These are phyloP conservation scores for silkworm (Bombyx mori) DNA, from an alignment of 1,140 invertebrate genomes.

Conservation along the genomic window DNA sequence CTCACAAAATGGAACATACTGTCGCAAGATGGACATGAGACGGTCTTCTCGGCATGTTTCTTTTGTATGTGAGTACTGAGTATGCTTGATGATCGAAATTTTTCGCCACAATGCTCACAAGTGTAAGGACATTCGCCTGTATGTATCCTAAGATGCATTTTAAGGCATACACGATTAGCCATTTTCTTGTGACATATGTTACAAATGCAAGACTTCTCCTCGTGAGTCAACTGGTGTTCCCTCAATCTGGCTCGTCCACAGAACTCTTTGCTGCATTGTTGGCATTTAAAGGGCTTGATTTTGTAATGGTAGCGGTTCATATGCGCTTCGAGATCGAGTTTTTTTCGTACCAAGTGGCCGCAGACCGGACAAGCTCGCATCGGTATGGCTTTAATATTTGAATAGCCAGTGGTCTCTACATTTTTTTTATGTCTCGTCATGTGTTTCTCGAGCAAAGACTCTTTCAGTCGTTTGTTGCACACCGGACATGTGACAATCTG, in stretches of 20 bases:
- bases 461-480: conserved; percentile 20
- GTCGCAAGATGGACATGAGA: conserved; percentile 25
- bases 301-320: conserved; percentile 30
- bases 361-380: conserved; percentile 15
- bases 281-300: conserved; percentile 27
- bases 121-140: conserved; percentile 27
- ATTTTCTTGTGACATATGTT: conserved; percentile 26
- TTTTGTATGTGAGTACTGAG: conserved; percentile 27
- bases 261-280: conserved; percentile 24
- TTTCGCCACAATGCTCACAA: conserved; percentile 30
- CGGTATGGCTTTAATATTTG: not conserved
- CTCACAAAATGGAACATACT: conserved; percentile 22
- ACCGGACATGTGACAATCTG: conserved; percentile 14
- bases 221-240: conserved; percentile 23
- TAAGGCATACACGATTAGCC: conserved; percentile 22
- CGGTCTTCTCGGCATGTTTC: conserved; percentile 23
- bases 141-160: conserved; percentile 26
- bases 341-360: conserved; percentile 18
- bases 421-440: conserved; percentile 12
- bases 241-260: conserved; percentile 20
- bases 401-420: not conserved
- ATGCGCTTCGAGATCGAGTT: conserved; percentile 24
- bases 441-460: conserved; percentile 18
- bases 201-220: conserved; percentile 16
- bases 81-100: conserved; percentile 31